These are phyloP conservation scores for Parnassius glacialis DNA, from an alignment of 2,888 invertebrate genomes.

Conservation along the genomic window DNA sequence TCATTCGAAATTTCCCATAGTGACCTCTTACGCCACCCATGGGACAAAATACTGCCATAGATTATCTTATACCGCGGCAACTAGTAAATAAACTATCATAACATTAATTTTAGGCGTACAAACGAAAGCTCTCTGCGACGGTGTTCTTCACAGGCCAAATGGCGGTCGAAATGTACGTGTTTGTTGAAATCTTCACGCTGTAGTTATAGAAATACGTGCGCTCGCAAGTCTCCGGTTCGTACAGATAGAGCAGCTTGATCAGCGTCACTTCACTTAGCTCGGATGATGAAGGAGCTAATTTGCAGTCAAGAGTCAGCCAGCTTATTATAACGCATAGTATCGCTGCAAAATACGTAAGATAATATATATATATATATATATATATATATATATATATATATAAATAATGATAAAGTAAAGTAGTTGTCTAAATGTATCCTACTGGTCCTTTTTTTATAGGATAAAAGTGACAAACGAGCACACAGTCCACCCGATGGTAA, in stretches of 20 bases:
- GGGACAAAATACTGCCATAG: no score
- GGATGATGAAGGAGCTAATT: constrained; percentile 39
- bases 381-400: no score
- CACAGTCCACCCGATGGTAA: no score
- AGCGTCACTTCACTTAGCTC: constrained; percentile 64
- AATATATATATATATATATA: no score
- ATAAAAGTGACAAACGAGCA: no score
- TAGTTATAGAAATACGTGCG: constrained; percentile 61
- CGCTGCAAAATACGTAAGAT: constrained; percentile 41
- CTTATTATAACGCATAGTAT: constrained; percentile 45
- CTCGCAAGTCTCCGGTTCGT: constrained; percentile 62
- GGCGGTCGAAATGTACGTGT: constrained; percentile 38
- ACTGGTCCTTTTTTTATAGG: no score
- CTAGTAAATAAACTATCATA: no score
- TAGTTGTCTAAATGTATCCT: no score
- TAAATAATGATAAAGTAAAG: no score
- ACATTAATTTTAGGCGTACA: constrained; percentile 34
- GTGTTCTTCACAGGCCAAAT: constrained; percentile 57
- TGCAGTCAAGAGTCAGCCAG: constrained; percentile 58
- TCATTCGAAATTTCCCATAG: no score
- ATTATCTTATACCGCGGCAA: no score
- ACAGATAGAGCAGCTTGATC: constrained; percentile 62
- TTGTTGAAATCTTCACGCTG: constrained; percentile 35
- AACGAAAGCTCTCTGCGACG: constrained; percentile 52
- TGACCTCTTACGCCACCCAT: no score